These are phyloP conservation scores for Lerista edwardsae DNA, from an alignment of 2,797 vertebrate species.

Conservation along the genomic window DNA sequence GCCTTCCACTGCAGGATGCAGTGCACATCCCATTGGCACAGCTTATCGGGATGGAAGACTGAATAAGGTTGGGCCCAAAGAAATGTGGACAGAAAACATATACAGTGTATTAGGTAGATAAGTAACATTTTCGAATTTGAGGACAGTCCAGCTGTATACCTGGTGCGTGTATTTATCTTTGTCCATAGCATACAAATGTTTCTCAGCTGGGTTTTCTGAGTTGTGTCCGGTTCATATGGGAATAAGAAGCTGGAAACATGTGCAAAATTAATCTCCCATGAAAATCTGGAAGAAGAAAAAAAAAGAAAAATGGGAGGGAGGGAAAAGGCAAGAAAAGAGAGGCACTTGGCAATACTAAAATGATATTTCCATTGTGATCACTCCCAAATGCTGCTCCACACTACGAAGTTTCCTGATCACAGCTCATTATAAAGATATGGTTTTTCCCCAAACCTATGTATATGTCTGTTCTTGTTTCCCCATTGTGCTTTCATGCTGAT, in stretches of 20 bases:
- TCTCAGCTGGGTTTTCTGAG: constrained; percentile 11
- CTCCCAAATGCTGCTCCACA: constrained; percentile 30
- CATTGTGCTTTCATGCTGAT: background rate
- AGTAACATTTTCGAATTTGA: no score
- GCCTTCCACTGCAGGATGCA: no score
- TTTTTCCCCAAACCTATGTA: background rate
- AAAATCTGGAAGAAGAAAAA: background rate
- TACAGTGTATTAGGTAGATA: no score
- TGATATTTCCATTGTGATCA: background rate
- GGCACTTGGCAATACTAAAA: background rate
- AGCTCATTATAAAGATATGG: background rate
- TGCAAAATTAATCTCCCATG: background rate
- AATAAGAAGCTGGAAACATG: constrained; percentile 35
- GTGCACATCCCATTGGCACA: no score
- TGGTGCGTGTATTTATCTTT: background rate
- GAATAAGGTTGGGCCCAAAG: no score
- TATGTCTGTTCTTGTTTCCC: constrained; percentile 5
- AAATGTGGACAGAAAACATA: no score
- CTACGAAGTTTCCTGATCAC: constrained; percentile 15
- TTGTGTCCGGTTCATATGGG: background rate
- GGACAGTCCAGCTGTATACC: background rate
- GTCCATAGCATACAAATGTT: background rate
- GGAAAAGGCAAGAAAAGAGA: background rate
- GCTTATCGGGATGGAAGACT: no score
- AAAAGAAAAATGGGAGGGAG: background rate